Evolutionary conservation across 1,140 invertebrate genomes (phyloP), one percentile per base, ranked within the genome.

Genomic region (Aricia agestis): DNA sequence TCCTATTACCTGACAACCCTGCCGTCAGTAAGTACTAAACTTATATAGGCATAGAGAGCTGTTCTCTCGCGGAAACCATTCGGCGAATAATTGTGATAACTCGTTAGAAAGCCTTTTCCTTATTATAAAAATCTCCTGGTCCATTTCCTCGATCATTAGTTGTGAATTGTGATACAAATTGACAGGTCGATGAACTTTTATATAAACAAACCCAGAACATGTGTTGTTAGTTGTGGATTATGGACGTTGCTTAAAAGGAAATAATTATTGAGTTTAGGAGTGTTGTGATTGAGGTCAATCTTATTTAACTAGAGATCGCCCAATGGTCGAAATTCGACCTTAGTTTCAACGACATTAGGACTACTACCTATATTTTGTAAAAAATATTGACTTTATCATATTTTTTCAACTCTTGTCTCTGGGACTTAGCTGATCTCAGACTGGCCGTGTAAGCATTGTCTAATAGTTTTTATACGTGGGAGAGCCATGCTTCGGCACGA

Each of bases 31-130:
- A 15, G 1, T 13, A 4, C 45, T 52, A 19, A 19, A 63, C 59
- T 19, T 63, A 63, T 63, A 63, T 63, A 19, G 59, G 17, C 59
- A 19, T 63, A 63, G 59, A 63, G 59, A 63, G 59, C 18, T 63
- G 17, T 63, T 63, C 59, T 63, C 10, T 63, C 59, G 59, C 59
- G 67, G 42, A 52, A 68, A 68, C 52, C 42, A 25, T 32, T 57
- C 11, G 25, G 4, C n/a, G 19, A 68, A 57, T 57, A 19, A 57
- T 57, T 31, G 52, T 41, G 18, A 45, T 32, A 18, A 15, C 15
- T 25, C 13, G 41, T 17, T 67, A 31, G 67, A 58, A 57, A 57
- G 57, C 52, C 13, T 68, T 31, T 31, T 11, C 45, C 6, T 67
- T 52, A 52, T 52, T 52, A 52, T 52, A 52, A 52, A 52, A 52